Percentiles rank a stretch among this genome's conserved stretches.
These are phyloP conservation scores for Macquaria ambigua DNA, from an alignment of 2,113 vertebrate genomes.

Conservation along the genomic window DNA sequence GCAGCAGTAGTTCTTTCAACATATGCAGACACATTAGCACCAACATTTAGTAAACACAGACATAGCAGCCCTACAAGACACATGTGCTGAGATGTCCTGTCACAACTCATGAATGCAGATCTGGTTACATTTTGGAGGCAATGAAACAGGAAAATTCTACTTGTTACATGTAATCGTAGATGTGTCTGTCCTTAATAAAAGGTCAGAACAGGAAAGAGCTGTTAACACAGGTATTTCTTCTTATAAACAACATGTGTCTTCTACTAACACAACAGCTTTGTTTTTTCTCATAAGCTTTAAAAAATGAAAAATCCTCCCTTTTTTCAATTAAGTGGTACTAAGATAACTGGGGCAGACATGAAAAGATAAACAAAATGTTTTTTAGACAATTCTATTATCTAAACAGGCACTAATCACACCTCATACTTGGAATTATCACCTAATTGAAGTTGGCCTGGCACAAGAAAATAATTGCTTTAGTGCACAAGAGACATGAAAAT, in stretches of 20 bases:
- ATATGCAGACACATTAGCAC: slow-evolving; percentile 41
- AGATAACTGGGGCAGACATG: neutral
- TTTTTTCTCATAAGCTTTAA: neutral
- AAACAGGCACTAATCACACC: slow-evolving; percentile 1
- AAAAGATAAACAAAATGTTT: neutral
- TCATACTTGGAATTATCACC: slow-evolving; percentile 27
- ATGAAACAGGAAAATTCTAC: slow-evolving; percentile 39
- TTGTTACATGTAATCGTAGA: slow-evolving; percentile 43
- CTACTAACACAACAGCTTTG: slow-evolving; percentile 17
- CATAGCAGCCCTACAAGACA: slow-evolving; percentile 13
- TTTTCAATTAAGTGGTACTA: neutral
- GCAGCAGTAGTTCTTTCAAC: slow-evolving; percentile 45
- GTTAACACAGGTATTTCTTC: slow-evolving; percentile 38
- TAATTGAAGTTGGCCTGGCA: slow-evolving; percentile 21
- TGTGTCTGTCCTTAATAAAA: slow-evolving; percentile 30
- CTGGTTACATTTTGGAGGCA: slow-evolving; percentile 34
- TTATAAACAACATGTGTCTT: slow-evolving; percentile 29
- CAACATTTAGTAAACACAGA: slow-evolving; percentile 34
- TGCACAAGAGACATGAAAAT: slow-evolving; percentile 34
- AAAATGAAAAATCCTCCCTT: neutral
- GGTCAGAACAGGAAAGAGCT: slow-evolving; percentile 5
- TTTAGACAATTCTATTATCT: neutral
- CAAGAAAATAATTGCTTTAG: slow-evolving; percentile 30
- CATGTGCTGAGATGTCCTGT: slow-evolving; percentile 32
- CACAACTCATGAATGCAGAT: slow-evolving; percentile 30